These are phyloP conservation scores for Cosmia trapezina DNA, from an alignment of 2,888 invertebrate genomes.

Conservation along the genomic window DNA sequence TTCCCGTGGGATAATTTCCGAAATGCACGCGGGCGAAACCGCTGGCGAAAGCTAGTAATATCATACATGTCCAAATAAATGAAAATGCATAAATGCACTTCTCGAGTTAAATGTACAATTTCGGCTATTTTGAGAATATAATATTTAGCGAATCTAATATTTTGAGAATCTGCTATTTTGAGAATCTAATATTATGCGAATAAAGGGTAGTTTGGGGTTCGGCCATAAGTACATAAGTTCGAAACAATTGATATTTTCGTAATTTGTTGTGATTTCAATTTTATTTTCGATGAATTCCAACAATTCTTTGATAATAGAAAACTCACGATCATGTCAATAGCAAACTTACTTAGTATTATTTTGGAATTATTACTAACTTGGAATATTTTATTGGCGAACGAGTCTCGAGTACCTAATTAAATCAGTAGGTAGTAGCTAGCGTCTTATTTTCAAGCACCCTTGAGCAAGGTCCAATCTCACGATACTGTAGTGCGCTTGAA, in stretches of 20 bases:
- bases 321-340: not conserved
- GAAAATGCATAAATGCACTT: no score
- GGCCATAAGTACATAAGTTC: not conserved
- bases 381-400: conserved; percentile 5
- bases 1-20: no score
- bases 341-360: not conserved
- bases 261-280: not conserved
- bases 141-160: no score
- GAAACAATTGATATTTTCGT: not conserved
- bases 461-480: conserved; percentile 15
- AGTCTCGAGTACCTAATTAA: conserved; percentile 21
- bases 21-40: no score
- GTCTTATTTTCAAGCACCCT: conserved; percentile 43
- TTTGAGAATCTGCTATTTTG: no score
- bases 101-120: no score
- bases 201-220: no score
- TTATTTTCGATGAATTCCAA: not conserved
- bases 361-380: not conserved
- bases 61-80: no score
- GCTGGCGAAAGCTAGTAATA: no score
- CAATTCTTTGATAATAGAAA: not conserved
- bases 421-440: conserved; percentile 18
- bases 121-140: no score
- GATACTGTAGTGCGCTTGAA: conserved; percentile 28
- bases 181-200: no score